Evolutionary conservation across 2,113 vertebrate genomes (phyloP).

Genomic region (Syngnathus typhle): DNA sequence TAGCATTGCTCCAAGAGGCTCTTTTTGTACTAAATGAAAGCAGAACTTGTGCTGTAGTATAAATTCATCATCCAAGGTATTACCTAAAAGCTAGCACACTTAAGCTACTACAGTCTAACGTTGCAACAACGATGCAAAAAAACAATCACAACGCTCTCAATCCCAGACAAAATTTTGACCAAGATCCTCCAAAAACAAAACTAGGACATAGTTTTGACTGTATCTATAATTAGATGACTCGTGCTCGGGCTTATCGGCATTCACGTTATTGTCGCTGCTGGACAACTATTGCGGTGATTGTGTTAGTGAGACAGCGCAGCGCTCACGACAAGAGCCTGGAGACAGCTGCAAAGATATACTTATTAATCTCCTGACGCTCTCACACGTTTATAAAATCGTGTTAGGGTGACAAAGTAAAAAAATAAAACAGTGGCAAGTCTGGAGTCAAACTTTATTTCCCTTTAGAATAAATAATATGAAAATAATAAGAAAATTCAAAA

Average conservation of each 20-base stretch:
- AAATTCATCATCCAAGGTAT: slow-evolving; percentile 12
- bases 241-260: slow-evolving; percentile 43
- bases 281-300: slow-evolving; percentile 29
- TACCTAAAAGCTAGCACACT: not conserved
- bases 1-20: slow-evolving; percentile 37
- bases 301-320: slow-evolving; percentile 52
- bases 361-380: slow-evolving; percentile 27
- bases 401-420: not conserved
- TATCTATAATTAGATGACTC: slow-evolving; percentile 6
- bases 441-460: not conserved
- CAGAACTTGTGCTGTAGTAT: slow-evolving; percentile 15
- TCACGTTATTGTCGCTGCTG: slow-evolving; percentile 29
- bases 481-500: too few species aligned
- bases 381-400: not conserved
- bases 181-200: too few species aligned
- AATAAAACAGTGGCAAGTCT: not conserved
- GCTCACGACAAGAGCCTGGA: slow-evolving; percentile 41
- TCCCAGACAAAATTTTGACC: too few species aligned
- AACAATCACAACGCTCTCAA: too few species aligned
- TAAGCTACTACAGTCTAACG: not conserved
- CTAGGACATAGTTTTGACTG: not conserved
- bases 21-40: slow-evolving; percentile 50
- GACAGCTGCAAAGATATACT: slow-evolving; percentile 49
- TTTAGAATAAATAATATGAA: too few species aligned
- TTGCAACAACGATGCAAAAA: not conserved